phyloP scores from a whole-genome alignment of 2,113 vertebrate species.

The Proterorhinus semilunaris region DNA sequence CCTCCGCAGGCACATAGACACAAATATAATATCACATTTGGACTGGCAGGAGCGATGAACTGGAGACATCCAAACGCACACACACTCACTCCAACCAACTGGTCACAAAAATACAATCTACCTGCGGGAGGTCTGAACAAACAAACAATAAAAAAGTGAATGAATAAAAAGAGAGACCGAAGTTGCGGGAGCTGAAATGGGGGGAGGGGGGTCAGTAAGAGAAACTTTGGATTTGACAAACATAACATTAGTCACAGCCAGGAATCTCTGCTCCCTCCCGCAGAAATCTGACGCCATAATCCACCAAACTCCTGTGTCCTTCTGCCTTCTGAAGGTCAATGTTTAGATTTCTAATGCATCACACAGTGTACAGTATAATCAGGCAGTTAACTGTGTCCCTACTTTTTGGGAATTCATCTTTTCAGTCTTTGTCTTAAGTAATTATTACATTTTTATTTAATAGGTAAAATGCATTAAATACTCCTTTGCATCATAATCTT shows the following conservation, averaged over 20 bases:
- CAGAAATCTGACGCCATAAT: constrained; percentile 63
- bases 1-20: constrained; percentile 63
- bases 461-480: not conserved
- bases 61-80: constrained; percentile 49
- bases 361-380: not conserved
- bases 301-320: constrained; percentile 60
- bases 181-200: not conserved
- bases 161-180: constrained; percentile 33
- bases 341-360: constrained; percentile 25
- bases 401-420: no score
- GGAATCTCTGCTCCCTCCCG: constrained; percentile 46
- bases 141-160: constrained; percentile 48
- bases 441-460: not conserved
- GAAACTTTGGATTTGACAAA: constrained; percentile 68
- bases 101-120: constrained; percentile 62
- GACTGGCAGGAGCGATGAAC: constrained; percentile 50
- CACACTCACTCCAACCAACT: constrained; percentile 13
- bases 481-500: not conserved
- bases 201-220: constrained; percentile 33
- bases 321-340: constrained; percentile 61
- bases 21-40: constrained; percentile 58
- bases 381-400: no score
- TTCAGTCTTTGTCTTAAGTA: constrained; percentile 12
- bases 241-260: constrained; percentile 69
- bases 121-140: constrained; percentile 63